Base-by-base conservation (phyloP, 2,888 invertebrate genomes). In the Erannis defoliaria region DNA sequence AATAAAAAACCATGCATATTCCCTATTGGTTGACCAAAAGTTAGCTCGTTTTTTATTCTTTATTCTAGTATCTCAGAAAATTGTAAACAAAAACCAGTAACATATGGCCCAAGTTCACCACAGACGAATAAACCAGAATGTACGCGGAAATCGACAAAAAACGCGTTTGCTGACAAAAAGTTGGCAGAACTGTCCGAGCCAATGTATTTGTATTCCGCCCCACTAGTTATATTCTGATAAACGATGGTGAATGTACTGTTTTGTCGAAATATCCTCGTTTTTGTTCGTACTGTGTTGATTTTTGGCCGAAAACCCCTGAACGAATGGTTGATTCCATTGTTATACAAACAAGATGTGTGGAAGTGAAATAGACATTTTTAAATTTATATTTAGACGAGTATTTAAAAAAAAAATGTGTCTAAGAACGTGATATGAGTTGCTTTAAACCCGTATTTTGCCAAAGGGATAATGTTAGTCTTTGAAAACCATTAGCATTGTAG, bases 221-320 rank as follows among this genome's bases (percentile, higher is more conserved):
- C 84, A 88, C 86, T 89, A 89, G 90, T 89, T 90, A 86, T 85
- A 85, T 83, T 82, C 87, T 88, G 90, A 90, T 89, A 90, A 90
- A 90, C 88, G 90, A 89, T 86, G 83, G 84, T 82, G 86, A 80
- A 78, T 80, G 76, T 76, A 80, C 77, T 80, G 81, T 76, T 80
- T 81, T 75, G 78, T 75, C 62, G 64, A 65, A 79, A 75, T 72
- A 68, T 67, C 71, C 68, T 68, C 68, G 76, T 80, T 82, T 82
- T 81, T 81, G 79, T 81, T 76, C 76, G 60, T 67, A 58, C 58
- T 66, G 70, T 51, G 67, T 66, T 58, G 70, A 72, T 66, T 71
- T 78, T 70, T 58, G 62, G 70, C 50, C 66, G 69, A 63, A 64
- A 70, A 70, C 51, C 62, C 72, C 67, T 49, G 48, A 55, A 45